A percentile compares a stretch with the other conserved stretches of the same genome.
These are phyloP conservation scores for Mastomys coucha DNA, from an alignment of 2,113 vertebrate species.

Conservation along the genomic window DNA sequence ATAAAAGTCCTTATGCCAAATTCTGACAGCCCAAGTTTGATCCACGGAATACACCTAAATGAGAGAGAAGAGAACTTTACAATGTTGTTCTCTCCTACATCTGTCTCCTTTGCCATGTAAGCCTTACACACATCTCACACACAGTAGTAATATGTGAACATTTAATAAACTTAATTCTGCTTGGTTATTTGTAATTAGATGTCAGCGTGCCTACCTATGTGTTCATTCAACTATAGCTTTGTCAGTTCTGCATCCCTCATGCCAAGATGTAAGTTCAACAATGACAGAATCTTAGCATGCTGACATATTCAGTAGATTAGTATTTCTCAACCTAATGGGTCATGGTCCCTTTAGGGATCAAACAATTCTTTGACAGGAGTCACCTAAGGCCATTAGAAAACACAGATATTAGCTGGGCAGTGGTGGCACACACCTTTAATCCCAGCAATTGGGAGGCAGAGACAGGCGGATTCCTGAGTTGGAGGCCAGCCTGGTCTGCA, in stretches of 20 bases:
- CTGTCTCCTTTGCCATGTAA: not conserved
- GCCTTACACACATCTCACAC: accelerated
- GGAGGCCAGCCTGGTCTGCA: no score
- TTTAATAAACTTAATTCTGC: not conserved
- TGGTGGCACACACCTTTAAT: no score
- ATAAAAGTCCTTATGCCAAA: not conserved
- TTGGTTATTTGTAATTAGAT: not conserved
- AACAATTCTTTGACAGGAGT: not conserved
- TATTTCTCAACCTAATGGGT: not conserved
- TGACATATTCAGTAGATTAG: not conserved
- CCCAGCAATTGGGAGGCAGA: no score
- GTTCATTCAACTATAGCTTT: not conserved
- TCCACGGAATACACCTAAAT: not conserved
- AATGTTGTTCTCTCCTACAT: no score
- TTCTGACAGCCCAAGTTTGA: not conserved
- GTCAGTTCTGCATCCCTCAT: not conserved
- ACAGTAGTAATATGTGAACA: not conserved
- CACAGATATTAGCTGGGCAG: not conserved
- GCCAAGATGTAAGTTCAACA: not conserved
- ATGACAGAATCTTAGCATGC: not conserved
- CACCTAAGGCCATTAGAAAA: not conserved
- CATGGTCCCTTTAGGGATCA: not conserved
- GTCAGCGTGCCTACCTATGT: not conserved
- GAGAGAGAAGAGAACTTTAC: not conserved
- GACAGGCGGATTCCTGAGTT: no score